Evolutionary conservation across 1,140 invertebrate genomes (phyloP).

Genomic region (Drosophila gunungcola): DNA sequence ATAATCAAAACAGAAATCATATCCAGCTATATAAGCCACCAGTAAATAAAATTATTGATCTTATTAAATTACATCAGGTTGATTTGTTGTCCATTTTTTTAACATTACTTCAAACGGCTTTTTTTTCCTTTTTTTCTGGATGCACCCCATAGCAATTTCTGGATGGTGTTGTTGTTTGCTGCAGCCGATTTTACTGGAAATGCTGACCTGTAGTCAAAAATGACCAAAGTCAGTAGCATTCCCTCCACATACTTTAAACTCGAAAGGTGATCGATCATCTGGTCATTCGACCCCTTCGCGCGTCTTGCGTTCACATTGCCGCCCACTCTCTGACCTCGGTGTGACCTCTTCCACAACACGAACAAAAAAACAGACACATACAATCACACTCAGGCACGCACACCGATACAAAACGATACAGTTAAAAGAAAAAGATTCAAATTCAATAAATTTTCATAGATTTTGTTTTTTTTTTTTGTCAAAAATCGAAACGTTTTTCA

Average conservation of each 20-base stretch:
- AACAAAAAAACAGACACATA: conserved; percentile 17
- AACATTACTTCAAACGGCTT: conserved; percentile 14
- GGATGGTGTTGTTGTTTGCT: conserved; percentile 8
- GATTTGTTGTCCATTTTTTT: conserved; percentile 43
- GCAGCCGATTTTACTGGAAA: conserved; percentile 1
- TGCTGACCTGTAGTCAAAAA: conserved; percentile 10
- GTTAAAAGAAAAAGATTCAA: conserved; percentile 31
- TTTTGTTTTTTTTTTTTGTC: conserved; percentile 59
- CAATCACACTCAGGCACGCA: conserved; percentile 18
- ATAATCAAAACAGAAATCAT: conserved; percentile 21
- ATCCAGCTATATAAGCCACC: conserved; percentile 46
- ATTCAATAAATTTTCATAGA: conserved; percentile 61
- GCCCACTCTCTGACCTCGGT: conserved; percentile 17
- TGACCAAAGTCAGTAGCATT: conserved; percentile 10
- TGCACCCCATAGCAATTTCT: conserved; percentile 1
- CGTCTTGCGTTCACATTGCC: conserved; percentile 1
- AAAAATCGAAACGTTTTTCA: conserved; percentile 76
- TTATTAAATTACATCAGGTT: conserved; percentile 81
- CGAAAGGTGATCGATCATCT: background rate
- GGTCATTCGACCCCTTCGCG: conserved; percentile 1
- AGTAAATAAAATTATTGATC: conserved; percentile 53
- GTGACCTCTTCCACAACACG: conserved; percentile 21
- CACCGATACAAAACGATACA: conserved; percentile 27
- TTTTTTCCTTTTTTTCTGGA: background rate
- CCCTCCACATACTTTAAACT: background rate